These are phyloP conservation scores for Melangyna quadrimaculata DNA, from an alignment of 2,888 invertebrate species.

Conservation along the genomic window DNA sequence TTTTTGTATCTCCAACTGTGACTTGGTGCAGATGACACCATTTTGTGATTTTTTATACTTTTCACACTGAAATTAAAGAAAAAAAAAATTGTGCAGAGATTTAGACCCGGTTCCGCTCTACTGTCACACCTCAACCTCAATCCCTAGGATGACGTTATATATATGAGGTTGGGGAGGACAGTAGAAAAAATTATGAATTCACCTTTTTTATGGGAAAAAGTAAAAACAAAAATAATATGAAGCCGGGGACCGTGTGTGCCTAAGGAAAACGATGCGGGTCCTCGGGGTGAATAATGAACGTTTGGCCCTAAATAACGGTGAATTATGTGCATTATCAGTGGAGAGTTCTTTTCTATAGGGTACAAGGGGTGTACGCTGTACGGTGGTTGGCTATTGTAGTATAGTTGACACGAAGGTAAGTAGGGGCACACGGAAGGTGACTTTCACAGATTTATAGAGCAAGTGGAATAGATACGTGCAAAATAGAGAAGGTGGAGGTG, in stretches of 20 bases:
- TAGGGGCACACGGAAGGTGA: slow-evolving; percentile 54
- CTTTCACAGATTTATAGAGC: slow-evolving; percentile 55
- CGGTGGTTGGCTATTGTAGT: neutral
- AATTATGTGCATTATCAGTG: slow-evolving; percentile 60
- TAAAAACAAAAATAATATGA: neutral
- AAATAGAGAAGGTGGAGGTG: no score
- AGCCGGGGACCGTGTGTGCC: slow-evolving; percentile 21
- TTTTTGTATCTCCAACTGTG: neutral
- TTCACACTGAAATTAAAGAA: slow-evolving; percentile 43
- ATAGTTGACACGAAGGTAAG: slow-evolving; percentile 36
- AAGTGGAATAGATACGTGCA: slow-evolving; percentile 7
- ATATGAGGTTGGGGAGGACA: no score
- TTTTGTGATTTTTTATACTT: slow-evolving; percentile 34
- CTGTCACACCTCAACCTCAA: slow-evolving; percentile 47
- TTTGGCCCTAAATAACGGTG: slow-evolving; percentile 61
- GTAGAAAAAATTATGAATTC: slow-evolving; percentile 14
- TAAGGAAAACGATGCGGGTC: slow-evolving; percentile 6
- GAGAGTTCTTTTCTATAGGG: neutral
- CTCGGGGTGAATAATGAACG: slow-evolving; percentile 47
- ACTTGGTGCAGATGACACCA: slow-evolving; percentile 51
- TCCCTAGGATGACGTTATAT: neutral
- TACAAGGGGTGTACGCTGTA: no score
- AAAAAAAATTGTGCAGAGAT: slow-evolving; percentile 33
- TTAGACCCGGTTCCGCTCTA: slow-evolving; percentile 32
- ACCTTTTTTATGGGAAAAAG: neutral